phyloP scores from a whole-genome alignment of 2,113 vertebrate genomes.

The Hydropotes inermis region DNA sequence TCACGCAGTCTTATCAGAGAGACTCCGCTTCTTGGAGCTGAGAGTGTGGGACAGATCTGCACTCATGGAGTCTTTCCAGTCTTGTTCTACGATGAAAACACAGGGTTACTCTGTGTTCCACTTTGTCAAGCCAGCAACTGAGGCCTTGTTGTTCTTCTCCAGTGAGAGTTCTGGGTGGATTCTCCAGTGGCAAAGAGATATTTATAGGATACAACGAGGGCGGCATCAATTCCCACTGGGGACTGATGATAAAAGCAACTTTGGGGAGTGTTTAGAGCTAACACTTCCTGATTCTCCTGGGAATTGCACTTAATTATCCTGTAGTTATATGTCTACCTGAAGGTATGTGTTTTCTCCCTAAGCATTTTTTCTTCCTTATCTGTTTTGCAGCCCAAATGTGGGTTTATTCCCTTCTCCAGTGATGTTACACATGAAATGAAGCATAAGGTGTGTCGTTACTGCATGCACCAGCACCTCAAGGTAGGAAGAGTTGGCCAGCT shows the following conservation, averaged over 20 bases:
- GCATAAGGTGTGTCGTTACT: conserved; percentile 95
- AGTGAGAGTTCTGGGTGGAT: not conserved
- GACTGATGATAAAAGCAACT: not conserved
- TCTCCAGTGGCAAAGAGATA: not conserved
- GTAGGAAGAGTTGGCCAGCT: conserved; percentile 63
- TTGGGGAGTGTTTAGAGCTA: not conserved
- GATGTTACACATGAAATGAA: conserved; percentile 94
- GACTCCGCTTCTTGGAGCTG: not conserved
- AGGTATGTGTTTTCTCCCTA: not conserved
- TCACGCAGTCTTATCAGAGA: not conserved
- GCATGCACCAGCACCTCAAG: conserved; percentile 97
- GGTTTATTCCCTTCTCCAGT: conserved; percentile 94
- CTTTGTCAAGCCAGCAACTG: not conserved
- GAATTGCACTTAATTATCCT: not conserved
- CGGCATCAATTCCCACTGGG: rapidly evolving
- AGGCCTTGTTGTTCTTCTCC: too few relatives aligned
- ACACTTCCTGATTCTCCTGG: not conserved
- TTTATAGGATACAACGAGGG: too few relatives aligned
- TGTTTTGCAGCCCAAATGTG: conserved; percentile 94
- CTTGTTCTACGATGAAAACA: not conserved
- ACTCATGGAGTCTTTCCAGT: not conserved
- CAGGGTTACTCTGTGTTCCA: not conserved
- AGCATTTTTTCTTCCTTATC: not conserved
- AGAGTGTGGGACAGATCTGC: not conserved
- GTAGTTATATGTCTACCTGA: not conserved